phyloP scores from a whole-genome alignment of 2,888 invertebrate genomes.

The Salticus scenicus region DNA sequence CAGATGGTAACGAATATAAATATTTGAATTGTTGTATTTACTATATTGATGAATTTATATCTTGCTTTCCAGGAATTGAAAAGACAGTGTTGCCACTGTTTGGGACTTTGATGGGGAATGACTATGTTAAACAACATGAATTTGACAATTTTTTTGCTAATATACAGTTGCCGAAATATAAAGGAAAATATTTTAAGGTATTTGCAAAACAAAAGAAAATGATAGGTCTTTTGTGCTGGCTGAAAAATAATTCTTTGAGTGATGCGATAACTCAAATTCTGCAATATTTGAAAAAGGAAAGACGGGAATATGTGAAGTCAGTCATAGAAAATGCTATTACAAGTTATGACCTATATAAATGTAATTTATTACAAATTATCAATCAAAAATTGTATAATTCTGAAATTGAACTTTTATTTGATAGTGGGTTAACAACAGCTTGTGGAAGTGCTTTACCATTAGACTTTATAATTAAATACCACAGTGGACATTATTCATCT shows the following conservation, averaged over 20 bases:
- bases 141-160: slow-evolving; percentile 56
- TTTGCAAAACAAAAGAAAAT: slow-evolving; percentile 83
- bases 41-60: slow-evolving; percentile 82
- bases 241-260: slow-evolving; percentile 83
- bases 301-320: slow-evolving; percentile 78
- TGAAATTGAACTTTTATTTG: background rate
- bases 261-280: slow-evolving; percentile 82
- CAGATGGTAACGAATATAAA: slow-evolving; percentile 33
- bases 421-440: slow-evolving; percentile 57
- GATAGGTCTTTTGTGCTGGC: slow-evolving; percentile 84
- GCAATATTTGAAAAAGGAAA: slow-evolving; percentile 79
- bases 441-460: slow-evolving; percentile 76
- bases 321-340: slow-evolving; percentile 81
- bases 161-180: slow-evolving; percentile 43
- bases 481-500: slow-evolving; percentile 81
- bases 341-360: slow-evolving; percentile 81
- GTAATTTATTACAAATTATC: slow-evolving; percentile 79
- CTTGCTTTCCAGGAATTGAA: slow-evolving; percentile 81
- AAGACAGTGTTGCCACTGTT: slow-evolving; percentile 84
- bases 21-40: slow-evolving; percentile 84
- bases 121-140: slow-evolving; percentile 82
- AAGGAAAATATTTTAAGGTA: slow-evolving; percentile 51
- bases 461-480: slow-evolving; percentile 83
- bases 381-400: slow-evolving; percentile 8
- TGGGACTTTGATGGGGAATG: slow-evolving; percentile 91